Evolutionary conservation across 2,888 invertebrate species (phyloP).

Genomic region (Urechis unicinctus): DNA sequence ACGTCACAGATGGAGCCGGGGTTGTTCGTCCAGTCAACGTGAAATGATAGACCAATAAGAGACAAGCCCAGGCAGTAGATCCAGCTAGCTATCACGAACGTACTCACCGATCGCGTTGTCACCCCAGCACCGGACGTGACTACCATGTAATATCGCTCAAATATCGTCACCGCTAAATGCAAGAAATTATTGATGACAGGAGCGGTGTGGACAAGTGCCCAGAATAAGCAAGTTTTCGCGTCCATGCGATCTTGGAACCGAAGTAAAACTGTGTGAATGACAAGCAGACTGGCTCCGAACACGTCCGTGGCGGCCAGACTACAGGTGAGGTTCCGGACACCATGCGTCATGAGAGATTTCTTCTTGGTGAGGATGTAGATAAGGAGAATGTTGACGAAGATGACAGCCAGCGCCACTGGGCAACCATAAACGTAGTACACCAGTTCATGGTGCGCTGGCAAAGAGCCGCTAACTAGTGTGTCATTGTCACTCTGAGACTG

Average conservation of each 20-base stretch:
- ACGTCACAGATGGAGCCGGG: slow-evolving; percentile 3
- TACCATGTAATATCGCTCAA: slow-evolving; percentile 4
- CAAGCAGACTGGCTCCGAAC: too few relatives aligned
- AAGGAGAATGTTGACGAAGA: slow-evolving; percentile 1
- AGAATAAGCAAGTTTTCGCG: slow-evolving; percentile 1
- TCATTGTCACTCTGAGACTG: too few relatives aligned
- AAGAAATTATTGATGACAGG: slow-evolving; percentile 1
- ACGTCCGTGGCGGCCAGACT: too few relatives aligned
- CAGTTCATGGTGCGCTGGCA: not conserved
- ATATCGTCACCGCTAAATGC: not conserved
- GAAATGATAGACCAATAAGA: slow-evolving; percentile 3
- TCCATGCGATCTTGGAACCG: not conserved
- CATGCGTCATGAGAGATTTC: too few relatives aligned
- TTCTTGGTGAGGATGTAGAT: too few relatives aligned
- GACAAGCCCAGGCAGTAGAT: slow-evolving; percentile 1
- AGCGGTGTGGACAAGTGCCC: not conserved
- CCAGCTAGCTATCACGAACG: not conserved
- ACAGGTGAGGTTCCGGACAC: too few relatives aligned
- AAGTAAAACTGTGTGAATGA: too few relatives aligned
- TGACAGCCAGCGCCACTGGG: slow-evolving; percentile 1
- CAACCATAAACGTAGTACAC: slow-evolving; percentile 1
- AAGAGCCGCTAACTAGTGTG: too few relatives aligned
- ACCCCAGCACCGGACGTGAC: not conserved
- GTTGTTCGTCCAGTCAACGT: not conserved
- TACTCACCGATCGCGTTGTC: not conserved